Conservation (phyloP, 1,140 invertebrate genomes). For the Eriosoma lanigerum region DNA sequence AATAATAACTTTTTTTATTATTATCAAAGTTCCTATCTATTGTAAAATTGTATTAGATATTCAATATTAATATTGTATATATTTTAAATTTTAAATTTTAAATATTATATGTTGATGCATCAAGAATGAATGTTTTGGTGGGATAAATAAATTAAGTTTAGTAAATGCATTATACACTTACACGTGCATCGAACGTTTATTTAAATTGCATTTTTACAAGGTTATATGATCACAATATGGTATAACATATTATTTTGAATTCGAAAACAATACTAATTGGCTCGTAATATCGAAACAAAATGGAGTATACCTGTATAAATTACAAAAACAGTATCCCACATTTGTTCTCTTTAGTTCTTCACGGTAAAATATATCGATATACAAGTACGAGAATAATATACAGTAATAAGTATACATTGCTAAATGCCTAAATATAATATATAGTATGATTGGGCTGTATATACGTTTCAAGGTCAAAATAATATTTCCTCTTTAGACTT, state of each 20-base stretch:
- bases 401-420: background rate
- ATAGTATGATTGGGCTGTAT: background rate
- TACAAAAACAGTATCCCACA: too few relatives aligned
- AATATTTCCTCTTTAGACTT: background rate
- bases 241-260: background rate
- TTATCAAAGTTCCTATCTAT: too few relatives aligned
- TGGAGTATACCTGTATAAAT: background rate
- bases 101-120: too few relatives aligned
- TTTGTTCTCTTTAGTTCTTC: too few relatives aligned
- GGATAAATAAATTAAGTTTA: conserved; percentile 1
- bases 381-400: too few relatives aligned
- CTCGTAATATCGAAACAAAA: background rate
- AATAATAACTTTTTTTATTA: too few relatives aligned
- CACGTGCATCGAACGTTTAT: background rate
- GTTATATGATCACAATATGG: background rate
- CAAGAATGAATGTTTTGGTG: too few relatives aligned
- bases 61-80: too few relatives aligned
- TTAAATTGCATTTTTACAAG: conserved; percentile 23
- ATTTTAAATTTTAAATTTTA: too few relatives aligned
- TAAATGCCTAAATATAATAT: background rate
- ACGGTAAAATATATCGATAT: too few relatives aligned
- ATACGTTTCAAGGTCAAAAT: conserved; percentile 7
- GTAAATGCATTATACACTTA: too few relatives aligned
- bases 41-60: too few relatives aligned
- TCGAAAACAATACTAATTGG: conserved; percentile 1